phyloP scores from a whole-genome alignment of 2,888 invertebrate species.

The Cephus pygmeus region DNA sequence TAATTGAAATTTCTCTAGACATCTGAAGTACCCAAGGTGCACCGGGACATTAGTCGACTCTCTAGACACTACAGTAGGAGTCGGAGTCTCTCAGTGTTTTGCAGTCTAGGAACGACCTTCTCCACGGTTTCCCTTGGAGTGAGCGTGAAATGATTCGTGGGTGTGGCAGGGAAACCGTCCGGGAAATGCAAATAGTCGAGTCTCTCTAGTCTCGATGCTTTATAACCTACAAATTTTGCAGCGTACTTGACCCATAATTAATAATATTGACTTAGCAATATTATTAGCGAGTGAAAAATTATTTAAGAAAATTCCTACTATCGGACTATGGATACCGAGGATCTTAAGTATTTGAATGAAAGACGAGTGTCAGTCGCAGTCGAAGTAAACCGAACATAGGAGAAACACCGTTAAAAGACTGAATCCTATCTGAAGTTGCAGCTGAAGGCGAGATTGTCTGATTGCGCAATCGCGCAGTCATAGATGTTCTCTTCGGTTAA shows the following conservation, averaged over 20 bases:
- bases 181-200: neutral
- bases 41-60: neutral
- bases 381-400: neutral
- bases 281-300: neutral
- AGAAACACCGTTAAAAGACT: neutral
- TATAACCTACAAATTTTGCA: neutral
- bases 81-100: neutral
- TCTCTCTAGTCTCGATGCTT: neutral
- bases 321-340: neutral
- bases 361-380: neutral
- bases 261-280: neutral
- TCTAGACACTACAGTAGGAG: neutral
- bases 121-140: neutral
- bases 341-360: neutral
- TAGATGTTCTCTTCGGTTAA: neutral
- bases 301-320: neutral
- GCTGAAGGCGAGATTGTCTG: neutral
- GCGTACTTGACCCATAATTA: neutral
- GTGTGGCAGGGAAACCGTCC: neutral
- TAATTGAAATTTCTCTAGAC: neutral
- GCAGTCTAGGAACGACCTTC: neutral
- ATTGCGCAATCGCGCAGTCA: neutral
- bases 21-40: neutral
- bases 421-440: neutral
- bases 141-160: neutral